Percentiles rank a stretch among this genome's conserved stretches.
phyloP scores from a whole-genome alignment of 2,113 vertebrate genomes.

The Excalfactoria chinensis region DNA sequence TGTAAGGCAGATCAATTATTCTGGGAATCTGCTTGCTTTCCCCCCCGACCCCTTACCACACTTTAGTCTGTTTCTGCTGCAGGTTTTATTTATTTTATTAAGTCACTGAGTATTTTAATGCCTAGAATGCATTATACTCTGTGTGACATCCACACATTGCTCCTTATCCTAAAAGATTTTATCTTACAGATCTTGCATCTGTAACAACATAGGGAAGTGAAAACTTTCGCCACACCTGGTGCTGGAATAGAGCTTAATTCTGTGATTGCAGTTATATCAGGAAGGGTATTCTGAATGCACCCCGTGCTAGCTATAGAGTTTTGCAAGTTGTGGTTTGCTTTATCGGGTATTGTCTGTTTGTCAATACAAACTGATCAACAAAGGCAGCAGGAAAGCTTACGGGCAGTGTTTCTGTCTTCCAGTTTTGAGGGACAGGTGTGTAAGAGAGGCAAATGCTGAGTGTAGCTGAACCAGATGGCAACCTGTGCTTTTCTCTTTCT shows the following conservation, averaged over 20 bases:
- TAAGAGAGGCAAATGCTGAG: constrained; percentile 1
- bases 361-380: neutral
- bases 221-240: neutral
- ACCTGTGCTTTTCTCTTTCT: neutral
- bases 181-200: neutral
- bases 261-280: neutral
- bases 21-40: constrained; percentile 20
- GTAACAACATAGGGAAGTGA: neutral
- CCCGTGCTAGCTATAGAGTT: fast-evolving
- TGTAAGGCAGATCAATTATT: constrained; percentile 48
- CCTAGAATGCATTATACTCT: neutral
- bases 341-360: neutral
- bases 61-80: neutral
- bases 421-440: neutral
- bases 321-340: neutral
- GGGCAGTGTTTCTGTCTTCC: neutral
- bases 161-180: neutral
- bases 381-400: neutral
- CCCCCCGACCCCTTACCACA: neutral
- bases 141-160: neutral
- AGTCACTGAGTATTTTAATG: neutral
- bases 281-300: neutral
- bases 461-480: constrained; percentile 9
- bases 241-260: neutral
- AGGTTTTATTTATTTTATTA: neutral